Conservation (phyloP, 2,888 invertebrate genomes). For the Halocaridina rubra region DNA sequence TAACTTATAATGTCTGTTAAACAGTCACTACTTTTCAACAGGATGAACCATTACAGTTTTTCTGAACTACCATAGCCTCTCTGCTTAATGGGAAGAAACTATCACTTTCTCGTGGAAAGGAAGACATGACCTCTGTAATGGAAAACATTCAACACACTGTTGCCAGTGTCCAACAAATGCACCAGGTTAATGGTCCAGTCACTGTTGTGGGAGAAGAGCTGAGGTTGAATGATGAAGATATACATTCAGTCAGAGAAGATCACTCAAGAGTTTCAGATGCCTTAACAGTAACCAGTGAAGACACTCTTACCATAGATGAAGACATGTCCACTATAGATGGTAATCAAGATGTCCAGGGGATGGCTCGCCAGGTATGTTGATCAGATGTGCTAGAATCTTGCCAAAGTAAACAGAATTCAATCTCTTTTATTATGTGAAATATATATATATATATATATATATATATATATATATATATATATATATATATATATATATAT, state of each 20-base stretch:
- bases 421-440: too few relatives aligned
- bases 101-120: too few relatives aligned
- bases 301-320: not conserved
- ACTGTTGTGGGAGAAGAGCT: not conserved
- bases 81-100: too few relatives aligned
- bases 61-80: too few relatives aligned
- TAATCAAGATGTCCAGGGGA: not conserved
- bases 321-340: not conserved
- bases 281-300: not conserved
- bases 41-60: too few relatives aligned
- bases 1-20: too few relatives aligned
- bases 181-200: not conserved
- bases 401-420: too few relatives aligned
- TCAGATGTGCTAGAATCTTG: too few relatives aligned
- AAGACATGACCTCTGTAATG: not conserved
- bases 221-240: not conserved
- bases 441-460: too few relatives aligned
- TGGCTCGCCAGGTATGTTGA: not conserved
- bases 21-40: too few relatives aligned
- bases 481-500: too few relatives aligned
- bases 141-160: not conserved
- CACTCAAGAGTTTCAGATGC: not conserved
- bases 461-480: too few relatives aligned
- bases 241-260: not conserved
- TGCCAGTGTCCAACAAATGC: not conserved